These are phyloP conservation scores for Myodes glareolus DNA, from an alignment of 2,113 vertebrate species.

Conservation along the genomic window DNA sequence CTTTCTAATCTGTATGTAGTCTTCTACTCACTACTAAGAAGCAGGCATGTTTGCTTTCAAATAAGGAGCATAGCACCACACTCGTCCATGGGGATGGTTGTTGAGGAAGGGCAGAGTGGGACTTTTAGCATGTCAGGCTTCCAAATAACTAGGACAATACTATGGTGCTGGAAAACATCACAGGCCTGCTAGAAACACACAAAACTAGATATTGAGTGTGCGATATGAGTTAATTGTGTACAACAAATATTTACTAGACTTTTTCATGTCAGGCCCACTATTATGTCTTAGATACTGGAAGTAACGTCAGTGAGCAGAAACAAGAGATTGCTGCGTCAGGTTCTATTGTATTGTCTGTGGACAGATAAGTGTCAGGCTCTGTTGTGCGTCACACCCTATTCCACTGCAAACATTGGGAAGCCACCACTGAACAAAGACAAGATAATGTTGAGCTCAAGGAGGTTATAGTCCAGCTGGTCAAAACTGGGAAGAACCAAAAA, in stretches of 20 bases:
- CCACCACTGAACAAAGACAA: conserved; percentile 31
- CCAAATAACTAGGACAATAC: background rate
- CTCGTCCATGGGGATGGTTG: background rate
- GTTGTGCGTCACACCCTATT: background rate
- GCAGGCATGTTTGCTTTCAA: background rate
- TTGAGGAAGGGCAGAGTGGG: background rate
- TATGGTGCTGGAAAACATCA: background rate
- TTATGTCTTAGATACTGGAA: conserved; percentile 1
- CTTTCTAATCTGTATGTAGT: background rate
- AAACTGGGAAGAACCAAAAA: background rate
- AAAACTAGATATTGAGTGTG: background rate
- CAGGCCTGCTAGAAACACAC: background rate
- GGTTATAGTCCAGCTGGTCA: conserved; percentile 2
- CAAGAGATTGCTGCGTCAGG: conserved; percentile 14
- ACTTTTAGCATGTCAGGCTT: background rate
- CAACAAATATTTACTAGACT: conserved; percentile 2
- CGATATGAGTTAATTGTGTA: background rate
- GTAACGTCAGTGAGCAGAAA: conserved; percentile 14
- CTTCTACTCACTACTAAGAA: background rate
- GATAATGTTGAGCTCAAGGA: background rate
- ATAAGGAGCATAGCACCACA: background rate
- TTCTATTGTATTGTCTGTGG: background rate
- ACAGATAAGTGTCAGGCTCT: background rate
- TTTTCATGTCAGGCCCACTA: background rate
- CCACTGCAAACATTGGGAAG: background rate